Percentiles rank a stretch among this genome's conserved stretches.
These are phyloP conservation scores for Stichopus horrens DNA, from an alignment of 53 echinoderm and acorn worm species.

Conservation along the genomic window DNA sequence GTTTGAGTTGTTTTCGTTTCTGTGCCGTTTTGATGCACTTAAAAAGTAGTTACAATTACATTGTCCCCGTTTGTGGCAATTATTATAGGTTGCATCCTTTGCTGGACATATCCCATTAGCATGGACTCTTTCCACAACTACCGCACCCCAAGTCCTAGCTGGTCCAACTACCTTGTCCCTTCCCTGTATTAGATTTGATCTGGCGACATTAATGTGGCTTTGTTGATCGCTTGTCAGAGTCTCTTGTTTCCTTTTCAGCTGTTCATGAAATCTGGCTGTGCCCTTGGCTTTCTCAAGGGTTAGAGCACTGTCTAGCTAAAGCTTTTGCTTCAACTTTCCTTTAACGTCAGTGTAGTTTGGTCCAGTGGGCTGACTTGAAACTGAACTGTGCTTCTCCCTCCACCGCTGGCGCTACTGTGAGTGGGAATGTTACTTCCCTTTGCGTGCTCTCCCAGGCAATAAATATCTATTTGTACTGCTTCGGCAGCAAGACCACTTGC, in stretches of 20 bases:
- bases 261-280: conserved; percentile 5
- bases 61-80: no score
- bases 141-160: neutral
- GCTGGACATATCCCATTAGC: no score
- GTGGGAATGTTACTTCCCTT: conserved; percentile 8
- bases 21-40: no score
- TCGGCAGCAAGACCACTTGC: conserved; percentile 44
- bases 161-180: neutral
- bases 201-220: neutral
- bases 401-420: neutral
- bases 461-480: conserved; percentile 54
- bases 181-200: neutral
- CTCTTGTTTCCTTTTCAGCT: conserved; percentile 15
- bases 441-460: conserved; percentile 38
- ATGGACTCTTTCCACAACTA: neutral
- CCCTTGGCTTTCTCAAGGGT: no score
- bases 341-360: neutral
- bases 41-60: no score
- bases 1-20: no score
- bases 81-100: no score
- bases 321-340: no score
- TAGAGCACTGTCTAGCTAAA: no score
- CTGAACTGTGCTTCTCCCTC: neutral
- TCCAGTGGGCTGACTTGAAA: neutral
- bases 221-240: neutral